Percentiles rank a stretch among this genome's conserved stretches.
Conservation (phyloP, 2,888 invertebrate species). For the Pocota personata region DNA sequence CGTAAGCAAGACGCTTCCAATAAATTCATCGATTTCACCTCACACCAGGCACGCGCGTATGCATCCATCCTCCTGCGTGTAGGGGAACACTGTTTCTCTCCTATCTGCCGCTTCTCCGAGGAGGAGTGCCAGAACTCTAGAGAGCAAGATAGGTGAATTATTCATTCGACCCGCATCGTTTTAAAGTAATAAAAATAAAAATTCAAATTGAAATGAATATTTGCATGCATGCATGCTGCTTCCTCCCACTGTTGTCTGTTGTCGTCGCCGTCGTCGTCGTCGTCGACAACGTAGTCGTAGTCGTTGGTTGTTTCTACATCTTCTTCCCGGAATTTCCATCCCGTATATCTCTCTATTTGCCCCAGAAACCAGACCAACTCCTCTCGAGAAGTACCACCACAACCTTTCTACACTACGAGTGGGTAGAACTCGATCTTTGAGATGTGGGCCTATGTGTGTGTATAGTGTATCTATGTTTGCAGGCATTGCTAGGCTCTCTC, state of each 20-base stretch:
- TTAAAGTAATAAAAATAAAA: conserved; percentile 54
- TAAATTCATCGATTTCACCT: conserved; percentile 63
- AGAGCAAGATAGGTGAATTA: conserved; percentile 49
- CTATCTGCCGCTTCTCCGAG: not conserved
- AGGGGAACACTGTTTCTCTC: not conserved
- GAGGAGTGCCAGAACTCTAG: conserved; percentile 4
- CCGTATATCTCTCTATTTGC: conserved; percentile 48
- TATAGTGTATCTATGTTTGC: conserved; percentile 42
- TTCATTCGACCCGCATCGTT: conserved; percentile 69
- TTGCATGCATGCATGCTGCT: conserved; percentile 60
- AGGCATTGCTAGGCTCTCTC: conserved; percentile 42
- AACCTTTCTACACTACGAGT: conserved; percentile 31
- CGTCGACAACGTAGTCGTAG: not conserved
- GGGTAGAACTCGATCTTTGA: conserved; percentile 61
- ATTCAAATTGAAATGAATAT: conserved; percentile 65
- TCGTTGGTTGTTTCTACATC: conserved; percentile 25
- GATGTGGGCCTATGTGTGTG: conserved; percentile 41
- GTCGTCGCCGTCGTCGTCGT: conserved; percentile 2
- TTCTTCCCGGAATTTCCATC: conserved; percentile 55
- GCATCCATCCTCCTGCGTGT: not conserved
- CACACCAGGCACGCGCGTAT: conserved; percentile 33
- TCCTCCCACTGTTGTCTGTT: conserved; percentile 28
- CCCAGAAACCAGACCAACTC: conserved; percentile 55
- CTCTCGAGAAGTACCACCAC: conserved; percentile 29
- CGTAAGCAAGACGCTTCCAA: conserved; percentile 26